Evolutionary conservation across 2,888 invertebrate species (phyloP).

Genomic region (Rhagonycha lutea): DNA sequence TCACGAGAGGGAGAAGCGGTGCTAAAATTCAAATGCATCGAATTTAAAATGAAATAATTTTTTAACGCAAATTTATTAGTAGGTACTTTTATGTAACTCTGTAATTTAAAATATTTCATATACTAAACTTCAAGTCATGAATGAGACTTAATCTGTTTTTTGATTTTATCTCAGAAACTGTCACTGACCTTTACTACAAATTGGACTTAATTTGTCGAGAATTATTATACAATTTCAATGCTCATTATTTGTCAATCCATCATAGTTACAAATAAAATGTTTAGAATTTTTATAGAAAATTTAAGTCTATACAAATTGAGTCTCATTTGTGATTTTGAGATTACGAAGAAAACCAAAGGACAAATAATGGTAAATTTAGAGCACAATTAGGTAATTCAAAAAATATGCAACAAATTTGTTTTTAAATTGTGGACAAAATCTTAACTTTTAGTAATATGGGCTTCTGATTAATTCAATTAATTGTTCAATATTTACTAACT

Average conservation of each 20-base stretch:
- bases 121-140: no score
- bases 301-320: not conserved
- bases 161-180: no score
- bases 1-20: not conserved
- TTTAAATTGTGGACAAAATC: not conserved
- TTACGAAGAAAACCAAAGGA: not conserved
- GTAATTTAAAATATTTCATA: no score
- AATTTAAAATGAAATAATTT: no score
- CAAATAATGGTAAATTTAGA: not conserved
- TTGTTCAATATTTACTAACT: not conserved
- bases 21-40: not conserved
- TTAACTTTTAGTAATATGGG: not conserved
- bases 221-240: not conserved
- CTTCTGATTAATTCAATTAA: not conserved
- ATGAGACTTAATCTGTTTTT: no score
- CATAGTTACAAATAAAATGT: not conserved
- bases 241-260: not conserved
- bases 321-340: not conserved
- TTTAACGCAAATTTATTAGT: no score
- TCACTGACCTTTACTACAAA: no score
- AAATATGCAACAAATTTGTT: no score
- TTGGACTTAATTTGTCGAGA: not conserved
- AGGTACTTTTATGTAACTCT: no score
- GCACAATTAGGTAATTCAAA: no score
- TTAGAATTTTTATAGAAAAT: not conserved